Conservation (phyloP, 2,797 vertebrate species). For the Alfaro cultratus region DNA sequence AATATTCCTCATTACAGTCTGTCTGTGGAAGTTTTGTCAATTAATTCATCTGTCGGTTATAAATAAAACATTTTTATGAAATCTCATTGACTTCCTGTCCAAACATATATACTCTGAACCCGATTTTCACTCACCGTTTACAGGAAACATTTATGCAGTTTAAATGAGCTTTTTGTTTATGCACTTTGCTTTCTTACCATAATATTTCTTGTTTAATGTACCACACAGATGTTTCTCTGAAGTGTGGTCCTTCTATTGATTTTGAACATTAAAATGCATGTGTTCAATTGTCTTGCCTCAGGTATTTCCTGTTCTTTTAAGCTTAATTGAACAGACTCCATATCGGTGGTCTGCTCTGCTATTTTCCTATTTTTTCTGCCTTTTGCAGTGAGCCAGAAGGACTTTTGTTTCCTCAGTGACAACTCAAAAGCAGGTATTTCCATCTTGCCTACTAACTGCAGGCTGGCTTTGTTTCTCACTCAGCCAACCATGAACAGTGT, state of each 20-base stretch:
- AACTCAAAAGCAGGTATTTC: slow-evolving; percentile 53
- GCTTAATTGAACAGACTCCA: slow-evolving; percentile 52
- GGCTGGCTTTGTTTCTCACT: slow-evolving; percentile 63
- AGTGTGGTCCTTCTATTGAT: slow-evolving; percentile 51
- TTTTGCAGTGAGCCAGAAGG: slow-evolving; percentile 49
- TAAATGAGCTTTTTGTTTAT: slow-evolving; percentile 24
- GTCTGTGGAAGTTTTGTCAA: slow-evolving; percentile 48
- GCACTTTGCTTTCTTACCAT: slow-evolving; percentile 17
- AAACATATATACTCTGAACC: background rate
- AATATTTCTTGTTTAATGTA: slow-evolving; percentile 46
- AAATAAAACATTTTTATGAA: slow-evolving; percentile 7
- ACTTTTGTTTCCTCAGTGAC: slow-evolving; percentile 60
- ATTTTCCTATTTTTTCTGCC: slow-evolving; percentile 32
- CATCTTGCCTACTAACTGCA: slow-evolving; percentile 52
- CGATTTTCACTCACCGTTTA: background rate
- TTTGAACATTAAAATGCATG: slow-evolving; percentile 54
- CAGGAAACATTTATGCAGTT: slow-evolving; percentile 19
- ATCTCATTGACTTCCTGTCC: background rate
- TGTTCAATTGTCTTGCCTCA: slow-evolving; percentile 56
- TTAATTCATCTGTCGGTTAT: slow-evolving; percentile 30
- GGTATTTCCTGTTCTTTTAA: slow-evolving; percentile 58
- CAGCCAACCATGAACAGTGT: slow-evolving; percentile 59
- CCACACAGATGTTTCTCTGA: slow-evolving; percentile 52
- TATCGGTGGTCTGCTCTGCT: slow-evolving; percentile 50
- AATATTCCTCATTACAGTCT: slow-evolving; percentile 45